Percentiles rank a stretch among this genome's conserved stretches.
Conservation (phyloP, 2,113 vertebrate species). For the Xyliphius kryptos region DNA sequence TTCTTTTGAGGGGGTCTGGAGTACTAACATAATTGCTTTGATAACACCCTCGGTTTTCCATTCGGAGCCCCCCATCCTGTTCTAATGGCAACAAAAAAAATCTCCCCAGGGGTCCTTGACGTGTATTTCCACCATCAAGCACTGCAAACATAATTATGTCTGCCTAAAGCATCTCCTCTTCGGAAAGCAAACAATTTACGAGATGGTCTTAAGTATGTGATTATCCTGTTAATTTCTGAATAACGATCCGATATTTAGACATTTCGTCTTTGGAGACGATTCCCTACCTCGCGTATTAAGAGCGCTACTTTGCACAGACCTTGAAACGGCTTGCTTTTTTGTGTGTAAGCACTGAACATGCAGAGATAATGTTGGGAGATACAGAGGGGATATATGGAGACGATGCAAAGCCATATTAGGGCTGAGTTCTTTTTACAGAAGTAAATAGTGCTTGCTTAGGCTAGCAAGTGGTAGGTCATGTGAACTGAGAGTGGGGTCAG, state of each 20-base stretch:
- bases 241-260: constrained; percentile 5
- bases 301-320: too few relatives aligned
- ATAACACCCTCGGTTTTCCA: constrained; percentile 18
- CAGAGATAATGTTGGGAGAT: too few relatives aligned
- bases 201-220: constrained; percentile 23
- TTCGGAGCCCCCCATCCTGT: constrained; percentile 24
- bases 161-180: constrained; percentile 26
- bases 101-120: constrained; percentile 17
- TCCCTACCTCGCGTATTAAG: too few relatives aligned
- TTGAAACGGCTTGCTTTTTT: too few relatives aligned
- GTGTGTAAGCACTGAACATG: too few relatives aligned
- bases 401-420: too few relatives aligned
- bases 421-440: too few relatives aligned
- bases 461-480: too few relatives aligned
- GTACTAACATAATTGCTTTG: constrained; percentile 37
- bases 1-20: constrained; percentile 25
- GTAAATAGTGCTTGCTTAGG: too few relatives aligned
- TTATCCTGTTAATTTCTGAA: constrained; percentile 28
- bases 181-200: constrained; percentile 22
- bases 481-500: too few relatives aligned
- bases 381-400: too few relatives aligned
- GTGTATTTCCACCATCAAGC: constrained; percentile 27
- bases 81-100: constrained; percentile 8
- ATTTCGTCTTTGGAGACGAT: too few relatives aligned
- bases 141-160: constrained; percentile 36